Evolutionary conservation across 2,888 invertebrate species (phyloP), one percentile per base, ranked within the genome.

Genomic region (Drepana falcataria): DNA sequence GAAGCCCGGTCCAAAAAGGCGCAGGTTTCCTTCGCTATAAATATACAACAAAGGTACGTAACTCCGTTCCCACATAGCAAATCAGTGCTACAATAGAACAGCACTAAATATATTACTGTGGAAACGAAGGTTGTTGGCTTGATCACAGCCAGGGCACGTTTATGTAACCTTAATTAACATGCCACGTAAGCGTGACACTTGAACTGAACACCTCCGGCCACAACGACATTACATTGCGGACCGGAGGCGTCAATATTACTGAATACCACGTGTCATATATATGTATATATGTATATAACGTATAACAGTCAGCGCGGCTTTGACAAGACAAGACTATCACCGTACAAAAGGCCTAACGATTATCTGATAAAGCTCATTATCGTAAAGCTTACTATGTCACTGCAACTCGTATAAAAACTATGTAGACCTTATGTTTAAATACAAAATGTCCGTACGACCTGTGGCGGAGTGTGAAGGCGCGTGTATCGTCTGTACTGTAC

Each of bases 231-330:
- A 40, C 40, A 3, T 44, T 44, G 9, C 9, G 9, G 44, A 44
- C 44, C 44, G 44, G 44, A 44, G 49, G 49, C 33, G 55, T 59
- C 59, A 60, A 59, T 55, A 54, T 53, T 55, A 59, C 41, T 59
- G 53, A 61, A 52, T 34, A 53, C 58, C 52, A 44, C 44, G 44
- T 44, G 44, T 44, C 9, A 44, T 44, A 44, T 44, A 44, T 69
- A 66, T 71, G 62, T 64, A 71, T 70, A 21, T 21, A 21, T 21
- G 21, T 71, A 67, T 67, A 59, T 44, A 69, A 69, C 63, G 61
- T 68, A 63, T 66, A 61, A 68, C 72, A 77, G 75, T 77, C 75
- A 77, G 78, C 74, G 75, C 73, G 75, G 75, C 75, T 62, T 73
- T 67, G 73, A 60, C 72, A 70, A 65, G 68, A 77, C 74, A 58